Evolutionary conservation across 2,113 vertebrate genomes (phyloP), one percentile per base, ranked within the genome.

Genomic region (Phocoena phocoena): DNA sequence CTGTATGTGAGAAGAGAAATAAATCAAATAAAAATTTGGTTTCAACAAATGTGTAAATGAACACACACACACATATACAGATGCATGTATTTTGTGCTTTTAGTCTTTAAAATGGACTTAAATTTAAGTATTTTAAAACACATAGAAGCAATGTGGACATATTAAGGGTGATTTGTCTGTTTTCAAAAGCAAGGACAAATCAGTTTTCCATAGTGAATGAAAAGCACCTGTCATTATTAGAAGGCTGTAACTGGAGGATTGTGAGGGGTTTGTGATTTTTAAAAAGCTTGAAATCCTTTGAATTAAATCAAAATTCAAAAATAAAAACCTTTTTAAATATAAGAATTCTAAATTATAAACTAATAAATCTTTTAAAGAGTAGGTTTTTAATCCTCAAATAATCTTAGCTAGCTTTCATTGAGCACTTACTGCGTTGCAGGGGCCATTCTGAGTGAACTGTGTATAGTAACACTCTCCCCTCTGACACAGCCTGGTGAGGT

Each of bases 241-340:
- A 73, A 92, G 10, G 28, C 3, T 90, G 41, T 81, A 95, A 36
- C 8, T 60, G 53, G 38, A 91, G 33, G 6, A 41, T 14, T 90
- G 21, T 67, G 67, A 25, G 11, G 84, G 81, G 14, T 53, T 86
- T 96, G 11, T 91, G 63, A 55, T 74, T 88, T 88, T 88, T 53
- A 28, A 50, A 87, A 94, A 90, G 38, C 20, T 79, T 71, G 26
- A 94, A 13, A 33, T 65, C 12, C 10, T 96, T 94, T 85, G 44
- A 96, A 88, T 67, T 93, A 86, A 83, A 38, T 93, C 3, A 76
- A 91, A 91, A 93, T 71, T 53, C 7, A 94, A 60, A 96, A 83
- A 63, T 41, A 82, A 88, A 73, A 67, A 26, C 13, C 0, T 74
- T 47, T 65, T 88, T 88, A 58, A 5, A 81, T 36, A 55, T 12